These are phyloP conservation scores for Epirrhoe tristata DNA, from an alignment of 2,888 invertebrate species.

Conservation along the genomic window DNA sequence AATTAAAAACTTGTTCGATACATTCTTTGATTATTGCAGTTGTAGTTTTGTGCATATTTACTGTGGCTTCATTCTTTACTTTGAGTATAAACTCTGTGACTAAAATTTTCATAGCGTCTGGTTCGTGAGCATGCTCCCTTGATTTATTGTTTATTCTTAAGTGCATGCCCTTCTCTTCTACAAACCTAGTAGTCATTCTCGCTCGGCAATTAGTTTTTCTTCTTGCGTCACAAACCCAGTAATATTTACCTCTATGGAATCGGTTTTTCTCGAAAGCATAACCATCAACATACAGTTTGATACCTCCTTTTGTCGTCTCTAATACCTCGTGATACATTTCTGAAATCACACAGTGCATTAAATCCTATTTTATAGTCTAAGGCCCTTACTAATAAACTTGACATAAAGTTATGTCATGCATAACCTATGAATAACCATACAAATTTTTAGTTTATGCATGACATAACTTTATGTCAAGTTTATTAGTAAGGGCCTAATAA, in stretches of 20 bases:
- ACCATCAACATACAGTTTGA: conserved; percentile 14
- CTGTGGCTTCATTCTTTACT: neutral
- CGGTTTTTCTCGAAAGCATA: conserved; percentile 6
- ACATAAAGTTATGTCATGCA: no score
- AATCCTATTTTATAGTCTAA: no score
- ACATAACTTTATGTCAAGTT: no score
- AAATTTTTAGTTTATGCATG: no score
- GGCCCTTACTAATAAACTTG: no score
- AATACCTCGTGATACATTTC: conserved; percentile 2
- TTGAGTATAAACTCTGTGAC: neutral
- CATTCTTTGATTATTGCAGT: neutral
- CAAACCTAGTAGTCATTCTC: conserved; percentile 7
- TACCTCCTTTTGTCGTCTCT: conserved; percentile 15
- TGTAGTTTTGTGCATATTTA: neutral
- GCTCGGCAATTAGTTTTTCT: neutral
- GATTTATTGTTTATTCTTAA: neutral
- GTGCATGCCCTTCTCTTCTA: conserved; percentile 10
- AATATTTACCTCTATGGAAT: neutral
- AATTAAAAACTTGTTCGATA: neutral
- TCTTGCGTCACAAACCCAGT: conserved; percentile 14
- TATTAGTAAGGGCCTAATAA: no score
- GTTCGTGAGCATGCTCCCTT: conserved; percentile 8
- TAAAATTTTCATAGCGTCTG: conserved; percentile 2
- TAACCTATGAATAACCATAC: no score
- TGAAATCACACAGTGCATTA: neutral